Base-by-base conservation (phyloP, 2,113 vertebrate genomes). In the Prunella fulvescens region DNA sequence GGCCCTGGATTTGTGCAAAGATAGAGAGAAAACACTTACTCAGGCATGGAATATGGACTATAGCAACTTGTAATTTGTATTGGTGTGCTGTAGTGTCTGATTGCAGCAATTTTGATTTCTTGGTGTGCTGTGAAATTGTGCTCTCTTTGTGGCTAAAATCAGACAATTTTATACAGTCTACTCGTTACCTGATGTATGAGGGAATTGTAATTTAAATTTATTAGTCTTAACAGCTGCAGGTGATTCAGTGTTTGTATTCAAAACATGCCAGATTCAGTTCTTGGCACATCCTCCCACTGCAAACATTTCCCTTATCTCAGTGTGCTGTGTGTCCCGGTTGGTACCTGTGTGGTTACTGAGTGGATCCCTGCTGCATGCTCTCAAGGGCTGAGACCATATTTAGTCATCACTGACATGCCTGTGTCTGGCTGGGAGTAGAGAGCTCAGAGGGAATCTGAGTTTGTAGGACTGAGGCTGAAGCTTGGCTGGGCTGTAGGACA, bases 301-400 rank as follows among this genome's bases (percentile, higher is more conserved):
- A 66, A 37, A 56, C 13, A 5, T 29, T 81, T 76, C 33, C 42
- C 29, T 90, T 60, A 15, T 22, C 37, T 61, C 33, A 14, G 37
- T 26, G 39, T 62, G 50, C 42, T 39, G 20, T 39, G 23, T 33
- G 25, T 65, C 47, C 39, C 73, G 58, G 20, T 47, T 35, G 40
- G 57, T 86, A 56, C 31, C 33, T 19, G 0, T 56, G 37, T 19
- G 53, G 20, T 64, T 35, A 10, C 13, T 78, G 12, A 56, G 19
- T 31, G 26, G 56, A 8, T 39, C 53, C 18, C 33, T 69, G 62
- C 69, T 28, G 44, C 44, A 11, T 0, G 0, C 25, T 51, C 2
- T 4, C 48, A 17, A 11, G 69, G 31, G 14, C 51, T 9, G 23
- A 57, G 48, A 22, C 44, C 0, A 0, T 40, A 3, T 54, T 58